phyloP scores from a whole-genome alignment of 2,888 invertebrate genomes.

The Mechanitis mazaeus region DNA sequence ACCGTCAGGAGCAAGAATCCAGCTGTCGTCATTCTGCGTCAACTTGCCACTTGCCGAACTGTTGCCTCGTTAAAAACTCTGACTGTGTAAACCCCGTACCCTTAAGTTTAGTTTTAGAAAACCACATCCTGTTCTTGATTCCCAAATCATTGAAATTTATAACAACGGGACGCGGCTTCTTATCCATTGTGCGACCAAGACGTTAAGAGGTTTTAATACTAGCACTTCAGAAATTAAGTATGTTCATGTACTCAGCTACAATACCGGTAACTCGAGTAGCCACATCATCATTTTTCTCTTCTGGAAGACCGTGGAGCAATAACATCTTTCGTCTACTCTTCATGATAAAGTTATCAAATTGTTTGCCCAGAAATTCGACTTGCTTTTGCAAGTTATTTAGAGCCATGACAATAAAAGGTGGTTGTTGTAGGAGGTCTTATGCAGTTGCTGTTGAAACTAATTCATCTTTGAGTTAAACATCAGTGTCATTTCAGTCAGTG shows the following conservation, averaged over 20 bases:
- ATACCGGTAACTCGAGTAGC: background rate
- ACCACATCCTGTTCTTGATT: conserved; percentile 6
- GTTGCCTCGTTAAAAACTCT: conserved; percentile 11
- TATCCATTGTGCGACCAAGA: conserved; percentile 3
- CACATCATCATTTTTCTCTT: background rate
- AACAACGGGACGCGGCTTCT: conserved; percentile 10
- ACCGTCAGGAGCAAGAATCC: conserved; percentile 7
- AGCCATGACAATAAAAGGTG: too few relatives aligned
- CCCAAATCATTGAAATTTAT: conserved; percentile 5
- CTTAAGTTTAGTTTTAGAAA: conserved; percentile 9
- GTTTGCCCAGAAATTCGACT: too few relatives aligned
- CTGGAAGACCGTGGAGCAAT: too few relatives aligned
- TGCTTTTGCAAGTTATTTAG: too few relatives aligned
- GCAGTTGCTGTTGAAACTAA: too few relatives aligned
- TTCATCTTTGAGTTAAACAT: too few relatives aligned
- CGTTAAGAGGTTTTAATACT: conserved; percentile 7
- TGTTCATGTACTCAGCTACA: conserved; percentile 1
- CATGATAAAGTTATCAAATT: too few relatives aligned
- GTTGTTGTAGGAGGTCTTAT: too few relatives aligned
- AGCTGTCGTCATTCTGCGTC: conserved; percentile 7
- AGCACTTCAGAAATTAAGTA: background rate
- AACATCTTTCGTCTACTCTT: too few relatives aligned
- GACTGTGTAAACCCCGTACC: conserved; percentile 8
- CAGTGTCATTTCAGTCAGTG: too few relatives aligned
- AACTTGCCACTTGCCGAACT: conserved; percentile 8